Evolutionary conservation across 2,113 vertebrate species (phyloP).

Genomic region (Lipotes vexillifer): DNA sequence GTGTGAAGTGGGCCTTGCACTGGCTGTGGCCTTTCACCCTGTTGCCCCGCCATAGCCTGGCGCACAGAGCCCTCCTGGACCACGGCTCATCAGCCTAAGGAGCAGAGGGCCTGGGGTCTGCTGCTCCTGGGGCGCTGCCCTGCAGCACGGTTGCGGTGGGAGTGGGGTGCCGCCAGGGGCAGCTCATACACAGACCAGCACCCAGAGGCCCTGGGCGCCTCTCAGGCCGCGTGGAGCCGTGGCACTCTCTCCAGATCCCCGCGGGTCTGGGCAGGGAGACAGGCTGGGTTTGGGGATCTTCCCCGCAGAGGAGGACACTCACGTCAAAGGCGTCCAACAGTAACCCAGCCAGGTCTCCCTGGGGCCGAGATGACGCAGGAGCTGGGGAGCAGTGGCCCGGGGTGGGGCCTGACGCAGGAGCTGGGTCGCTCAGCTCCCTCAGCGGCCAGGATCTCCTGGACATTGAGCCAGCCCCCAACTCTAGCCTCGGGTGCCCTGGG

Average conservation of each 20-base stretch:
- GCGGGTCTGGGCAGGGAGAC: not conserved
- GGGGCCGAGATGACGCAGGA: rapidly evolving
- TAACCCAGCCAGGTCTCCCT: rapidly evolving
- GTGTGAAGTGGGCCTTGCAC: not conserved
- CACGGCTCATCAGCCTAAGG: rapidly evolving
- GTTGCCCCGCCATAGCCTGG: rapidly evolving
- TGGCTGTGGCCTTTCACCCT: not conserved
- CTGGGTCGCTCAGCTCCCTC: rapidly evolving
- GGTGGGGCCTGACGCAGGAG: rapidly evolving
- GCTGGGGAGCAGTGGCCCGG: rapidly evolving
- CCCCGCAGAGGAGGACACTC: rapidly evolving
- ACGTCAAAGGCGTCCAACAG: rapidly evolving
- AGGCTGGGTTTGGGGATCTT: not conserved
- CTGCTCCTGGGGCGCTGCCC: too few species aligned
- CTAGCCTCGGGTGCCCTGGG: not conserved
- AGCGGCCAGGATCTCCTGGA: not conserved
- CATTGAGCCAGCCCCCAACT: not conserved
- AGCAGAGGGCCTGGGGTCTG: rapidly evolving
- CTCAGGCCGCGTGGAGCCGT: rapidly evolving
- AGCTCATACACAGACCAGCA: rapidly evolving
- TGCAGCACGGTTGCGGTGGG: rapidly evolving
- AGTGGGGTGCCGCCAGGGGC: rapidly evolving
- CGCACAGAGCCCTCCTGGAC: not conserved
- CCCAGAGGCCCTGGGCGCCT: rapidly evolving
- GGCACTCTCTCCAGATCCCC: too few species aligned